Evolutionary conservation across 2,797 vertebrate genomes (phyloP).

Genomic region (Cyclopterus lumpus): DNA sequence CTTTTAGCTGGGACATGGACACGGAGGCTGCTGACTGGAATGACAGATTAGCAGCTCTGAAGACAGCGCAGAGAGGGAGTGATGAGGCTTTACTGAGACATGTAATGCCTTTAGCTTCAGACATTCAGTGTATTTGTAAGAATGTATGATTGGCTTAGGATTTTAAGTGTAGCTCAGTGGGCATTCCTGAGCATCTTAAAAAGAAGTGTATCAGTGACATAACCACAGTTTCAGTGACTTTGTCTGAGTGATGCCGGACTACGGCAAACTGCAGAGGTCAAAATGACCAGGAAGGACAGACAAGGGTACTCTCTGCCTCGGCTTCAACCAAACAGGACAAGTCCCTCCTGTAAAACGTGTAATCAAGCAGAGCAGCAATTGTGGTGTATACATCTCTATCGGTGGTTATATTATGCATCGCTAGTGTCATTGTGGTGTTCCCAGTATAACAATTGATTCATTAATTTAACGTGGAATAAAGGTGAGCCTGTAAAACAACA

Average conservation of each 20-base stretch:
- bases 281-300: conserved; percentile 88
- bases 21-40: conserved; percentile 41
- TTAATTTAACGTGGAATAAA: background rate
- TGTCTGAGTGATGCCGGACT: conserved; percentile 84
- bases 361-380: background rate
- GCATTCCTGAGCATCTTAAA: conserved; percentile 13
- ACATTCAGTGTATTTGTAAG: background rate
- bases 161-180: background rate
- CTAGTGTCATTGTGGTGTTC: background rate
- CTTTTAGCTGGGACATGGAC: conserved; percentile 62
- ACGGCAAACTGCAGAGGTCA: conserved; percentile 61
- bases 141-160: background rate
- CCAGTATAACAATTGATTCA: background rate
- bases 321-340: conserved; percentile 1
- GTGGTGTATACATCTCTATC: background rate
- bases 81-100: conserved; percentile 30
- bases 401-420: background rate
- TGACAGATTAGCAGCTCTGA: conserved; percentile 61
- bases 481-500: background rate
- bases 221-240: conserved; percentile 60
- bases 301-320: conserved; percentile 82
- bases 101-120: conserved; percentile 11
- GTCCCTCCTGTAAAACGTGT: background rate
- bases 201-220: conserved; percentile 25
- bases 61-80: conserved; percentile 11